Evolutionary conservation across 53 echinoderm and acorn worm species (phyloP).

Genomic region (Paracentrotus lividus): DNA sequence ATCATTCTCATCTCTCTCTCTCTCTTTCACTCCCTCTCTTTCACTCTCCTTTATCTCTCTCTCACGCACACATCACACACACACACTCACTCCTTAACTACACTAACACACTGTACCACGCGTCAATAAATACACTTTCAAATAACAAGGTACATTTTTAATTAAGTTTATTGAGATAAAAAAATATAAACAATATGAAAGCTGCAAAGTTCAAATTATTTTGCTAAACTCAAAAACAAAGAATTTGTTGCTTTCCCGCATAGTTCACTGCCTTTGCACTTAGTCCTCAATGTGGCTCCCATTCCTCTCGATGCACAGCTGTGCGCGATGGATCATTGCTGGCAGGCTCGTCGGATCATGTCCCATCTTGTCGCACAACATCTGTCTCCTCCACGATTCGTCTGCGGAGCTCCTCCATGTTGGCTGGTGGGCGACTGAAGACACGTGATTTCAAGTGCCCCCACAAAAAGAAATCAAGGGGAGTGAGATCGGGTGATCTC

Average conservation of each 20-base stretch:
- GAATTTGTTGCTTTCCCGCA: constrained; percentile 21
- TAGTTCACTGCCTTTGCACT: constrained; percentile 42
- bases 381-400: constrained; percentile 62
- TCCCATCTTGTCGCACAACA: constrained; percentile 51
- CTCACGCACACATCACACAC: too few species aligned
- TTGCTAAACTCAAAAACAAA: too few species aligned
- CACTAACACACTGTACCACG: too few species aligned
- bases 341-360: constrained; percentile 46
- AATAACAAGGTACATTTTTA: too few species aligned
- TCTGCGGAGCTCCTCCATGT: constrained; percentile 58
- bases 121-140: too few species aligned
- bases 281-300: constrained; percentile 66
- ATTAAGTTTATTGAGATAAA: too few species aligned
- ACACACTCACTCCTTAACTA: too few species aligned
- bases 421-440: constrained; percentile 46
- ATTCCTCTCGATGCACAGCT: constrained; percentile 55
- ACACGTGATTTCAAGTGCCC: background rate
- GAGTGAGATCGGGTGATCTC: constrained; percentile 67
- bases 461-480: constrained; percentile 57
- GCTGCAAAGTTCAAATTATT: too few species aligned
- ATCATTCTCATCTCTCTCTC: too few species aligned
- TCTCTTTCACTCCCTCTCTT: too few species aligned
- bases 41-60: too few species aligned
- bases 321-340: constrained; percentile 56
- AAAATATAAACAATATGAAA: too few species aligned